phyloP scores from a whole-genome alignment of 2,888 invertebrate species.

The Petrolisthes manimaculis region DNA sequence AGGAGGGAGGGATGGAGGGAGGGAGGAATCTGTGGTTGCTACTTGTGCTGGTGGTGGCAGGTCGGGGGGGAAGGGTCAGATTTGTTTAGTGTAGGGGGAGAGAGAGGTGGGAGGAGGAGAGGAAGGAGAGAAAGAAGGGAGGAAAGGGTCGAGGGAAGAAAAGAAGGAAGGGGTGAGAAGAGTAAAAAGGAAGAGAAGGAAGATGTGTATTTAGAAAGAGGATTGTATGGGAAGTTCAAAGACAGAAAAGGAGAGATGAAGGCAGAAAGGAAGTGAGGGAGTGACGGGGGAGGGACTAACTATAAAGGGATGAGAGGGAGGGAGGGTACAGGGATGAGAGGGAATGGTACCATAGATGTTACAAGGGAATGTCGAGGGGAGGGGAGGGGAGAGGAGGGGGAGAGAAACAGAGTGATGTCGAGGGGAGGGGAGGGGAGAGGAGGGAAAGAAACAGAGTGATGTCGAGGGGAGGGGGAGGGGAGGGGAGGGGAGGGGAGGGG shows the following conservation, averaged over 20 bases:
- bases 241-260: neutral
- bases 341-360: neutral
- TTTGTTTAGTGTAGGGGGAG: constrained; percentile 7
- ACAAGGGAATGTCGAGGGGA: neutral
- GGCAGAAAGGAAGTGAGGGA: neutral
- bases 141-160: neutral
- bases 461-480: neutral
- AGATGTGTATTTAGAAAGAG: neutral
- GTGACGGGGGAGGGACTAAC: neutral
- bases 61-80: constrained; percentile 21
- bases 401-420: neutral
- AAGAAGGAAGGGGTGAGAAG: neutral
- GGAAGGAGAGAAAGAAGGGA: constrained; percentile 2
- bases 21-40: neutral
- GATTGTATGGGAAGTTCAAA: neutral
- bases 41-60: constrained; percentile 34
- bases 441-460: neutral
- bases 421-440: neutral
- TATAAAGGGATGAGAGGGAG: neutral
- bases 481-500: neutral
- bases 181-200: neutral
- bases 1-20: neutral
- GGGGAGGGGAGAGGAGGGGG: neutral
- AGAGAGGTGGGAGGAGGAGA: neutral
- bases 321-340: neutral